A percentile compares a stretch with the other conserved stretches of the same genome.
Conservation (phyloP, 2,888 invertebrate genomes). For the Lithophane leautieri region DNA sequence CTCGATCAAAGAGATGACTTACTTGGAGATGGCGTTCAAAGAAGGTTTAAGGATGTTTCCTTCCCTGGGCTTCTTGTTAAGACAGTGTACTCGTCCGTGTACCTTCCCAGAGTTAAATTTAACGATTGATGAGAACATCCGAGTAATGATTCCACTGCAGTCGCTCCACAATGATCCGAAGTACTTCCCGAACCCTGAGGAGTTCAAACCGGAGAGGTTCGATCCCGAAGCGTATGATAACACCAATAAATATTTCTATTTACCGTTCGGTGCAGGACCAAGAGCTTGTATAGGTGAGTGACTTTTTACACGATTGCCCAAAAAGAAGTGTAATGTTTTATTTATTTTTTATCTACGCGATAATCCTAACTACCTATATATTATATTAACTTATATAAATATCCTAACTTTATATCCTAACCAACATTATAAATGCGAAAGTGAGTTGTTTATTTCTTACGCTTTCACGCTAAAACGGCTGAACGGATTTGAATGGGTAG, state of each 20-base stretch:
- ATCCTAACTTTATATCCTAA: too few species aligned
- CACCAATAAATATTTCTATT: constrained; percentile 56
- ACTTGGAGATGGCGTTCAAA: constrained; percentile 70
- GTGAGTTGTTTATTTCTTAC: too few species aligned
- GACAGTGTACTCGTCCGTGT: constrained; percentile 65
- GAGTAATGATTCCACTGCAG: constrained; percentile 58
- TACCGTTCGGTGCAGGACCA: constrained; percentile 67
- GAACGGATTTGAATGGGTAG: too few species aligned
- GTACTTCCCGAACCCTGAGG: constrained; percentile 65
- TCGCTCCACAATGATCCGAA: constrained; percentile 36
- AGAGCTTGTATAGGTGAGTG: constrained; percentile 66
- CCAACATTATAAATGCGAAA: too few species aligned
- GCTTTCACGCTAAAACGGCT: too few species aligned
- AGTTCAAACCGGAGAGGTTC: constrained; percentile 68
- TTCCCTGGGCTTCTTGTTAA: constrained; percentile 66
- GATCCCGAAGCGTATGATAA: constrained; percentile 52
- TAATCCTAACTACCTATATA: neutral
- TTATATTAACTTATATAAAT: too few species aligned
- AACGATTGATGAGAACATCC: constrained; percentile 46
- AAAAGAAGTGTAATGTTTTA: neutral
- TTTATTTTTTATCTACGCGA: neutral
- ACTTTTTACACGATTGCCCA: neutral
- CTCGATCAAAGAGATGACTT: constrained; percentile 71
- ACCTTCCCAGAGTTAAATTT: constrained; percentile 58
- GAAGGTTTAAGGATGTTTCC: constrained; percentile 72